These are phyloP conservation scores for Muntiacus reevesi DNA, from an alignment of 2,113 vertebrate species.

Conservation along the genomic window DNA sequence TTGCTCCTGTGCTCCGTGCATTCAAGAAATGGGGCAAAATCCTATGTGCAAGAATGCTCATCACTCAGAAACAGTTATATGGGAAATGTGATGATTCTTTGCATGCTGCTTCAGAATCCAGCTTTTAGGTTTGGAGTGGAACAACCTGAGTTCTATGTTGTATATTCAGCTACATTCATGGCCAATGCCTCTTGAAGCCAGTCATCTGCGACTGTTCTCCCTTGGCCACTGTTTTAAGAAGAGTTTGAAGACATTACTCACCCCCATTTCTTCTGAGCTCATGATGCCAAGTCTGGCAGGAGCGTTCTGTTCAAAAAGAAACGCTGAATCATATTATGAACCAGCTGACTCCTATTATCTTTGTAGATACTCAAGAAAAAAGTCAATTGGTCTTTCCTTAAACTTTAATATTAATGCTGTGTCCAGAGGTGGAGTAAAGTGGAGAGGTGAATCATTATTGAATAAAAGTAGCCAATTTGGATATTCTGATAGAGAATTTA, in stretches of 20 bases:
- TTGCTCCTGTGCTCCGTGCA: background rate
- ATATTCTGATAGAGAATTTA: slow-evolving; percentile 15
- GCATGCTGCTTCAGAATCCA: background rate
- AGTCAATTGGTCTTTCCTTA: background rate
- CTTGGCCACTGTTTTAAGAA: background rate
- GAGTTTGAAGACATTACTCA: slow-evolving; percentile 45
- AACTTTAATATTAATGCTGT: background rate
- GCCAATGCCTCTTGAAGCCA: background rate
- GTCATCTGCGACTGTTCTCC: background rate
- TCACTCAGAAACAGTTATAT: background rate
- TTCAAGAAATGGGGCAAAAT: background rate
- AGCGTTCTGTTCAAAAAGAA: slow-evolving; percentile 58
- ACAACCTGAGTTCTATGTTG: background rate
- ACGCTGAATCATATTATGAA: slow-evolving; percentile 2
- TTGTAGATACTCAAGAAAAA: background rate
- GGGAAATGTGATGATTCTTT: background rate
- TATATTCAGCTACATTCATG: background rate
- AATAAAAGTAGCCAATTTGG: background rate
- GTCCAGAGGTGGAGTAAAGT: background rate
- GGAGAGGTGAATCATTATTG: background rate
- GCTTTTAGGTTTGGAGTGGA: background rate
- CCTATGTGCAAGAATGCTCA: background rate
- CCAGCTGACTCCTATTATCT: background rate
- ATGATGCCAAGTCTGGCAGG: slow-evolving; percentile 62
- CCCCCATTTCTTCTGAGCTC: slow-evolving; percentile 76